Conservation (phyloP, 2,888 invertebrate genomes). For the Lomographa bimaculata region DNA sequence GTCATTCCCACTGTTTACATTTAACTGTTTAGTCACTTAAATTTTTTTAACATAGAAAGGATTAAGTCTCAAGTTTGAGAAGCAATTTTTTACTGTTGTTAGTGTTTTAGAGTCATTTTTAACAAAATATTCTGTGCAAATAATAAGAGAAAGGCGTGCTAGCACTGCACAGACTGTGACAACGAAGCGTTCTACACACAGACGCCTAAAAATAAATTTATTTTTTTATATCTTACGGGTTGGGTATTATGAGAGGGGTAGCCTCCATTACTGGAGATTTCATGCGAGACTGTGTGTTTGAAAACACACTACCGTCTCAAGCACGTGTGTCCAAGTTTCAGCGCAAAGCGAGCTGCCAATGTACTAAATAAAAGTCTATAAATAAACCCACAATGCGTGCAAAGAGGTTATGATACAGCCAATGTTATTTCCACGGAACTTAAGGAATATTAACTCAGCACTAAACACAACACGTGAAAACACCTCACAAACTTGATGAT, state of each 20-base stretch:
- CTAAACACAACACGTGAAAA: constrained; percentile 53
- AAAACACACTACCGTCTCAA: constrained; percentile 45
- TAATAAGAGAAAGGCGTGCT: constrained; percentile 36
- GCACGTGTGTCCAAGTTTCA: constrained; percentile 68
- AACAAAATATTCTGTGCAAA: constrained; percentile 33
- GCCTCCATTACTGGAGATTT: constrained; percentile 58
- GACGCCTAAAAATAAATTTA: constrained; percentile 45
- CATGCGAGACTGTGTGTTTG: constrained; percentile 43
- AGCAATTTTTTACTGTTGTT: background rate
- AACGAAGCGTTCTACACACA: constrained; percentile 49
- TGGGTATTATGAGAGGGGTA: constrained; percentile 62
- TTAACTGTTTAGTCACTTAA: constrained; percentile 1
- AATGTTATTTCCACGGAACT: constrained; percentile 44
- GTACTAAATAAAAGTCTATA: constrained; percentile 76
- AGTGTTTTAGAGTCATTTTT: background rate
- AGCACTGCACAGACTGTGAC: constrained; percentile 43
- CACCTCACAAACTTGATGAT: constrained; percentile 48
- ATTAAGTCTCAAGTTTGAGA: too few species aligned
- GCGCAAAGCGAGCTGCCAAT: constrained; percentile 66
- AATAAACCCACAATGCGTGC: constrained; percentile 73
- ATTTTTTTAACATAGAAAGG: background rate
- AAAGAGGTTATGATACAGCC: constrained; percentile 68
- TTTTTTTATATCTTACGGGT: constrained; percentile 65
- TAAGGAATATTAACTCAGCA: constrained; percentile 43
- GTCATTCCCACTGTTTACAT: constrained; percentile 8